Evolutionary conservation across 2,113 vertebrate species (phyloP).

Genomic region (Trogon melanurus): DNA sequence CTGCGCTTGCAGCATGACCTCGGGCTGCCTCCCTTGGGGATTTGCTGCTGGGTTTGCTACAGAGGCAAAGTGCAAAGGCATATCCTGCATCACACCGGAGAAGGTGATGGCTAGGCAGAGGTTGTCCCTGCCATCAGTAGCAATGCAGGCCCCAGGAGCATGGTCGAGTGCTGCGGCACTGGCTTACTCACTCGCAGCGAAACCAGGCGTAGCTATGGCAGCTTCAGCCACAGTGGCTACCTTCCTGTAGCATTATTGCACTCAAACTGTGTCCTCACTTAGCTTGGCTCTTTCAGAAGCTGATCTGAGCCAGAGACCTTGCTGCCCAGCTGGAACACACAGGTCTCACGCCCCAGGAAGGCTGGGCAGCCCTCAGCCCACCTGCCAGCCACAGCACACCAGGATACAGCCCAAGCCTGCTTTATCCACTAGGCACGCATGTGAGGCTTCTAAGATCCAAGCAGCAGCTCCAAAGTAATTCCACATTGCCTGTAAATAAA

Average conservation of each 20-base stretch:
- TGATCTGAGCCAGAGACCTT: background rate
- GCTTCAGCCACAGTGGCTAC: background rate
- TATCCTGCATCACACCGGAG: background rate
- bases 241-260: background rate
- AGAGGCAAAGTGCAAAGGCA: background rate
- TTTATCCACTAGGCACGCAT: background rate
- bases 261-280: background rate
- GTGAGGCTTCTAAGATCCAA: background rate
- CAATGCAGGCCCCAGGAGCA: background rate
- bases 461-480: background rate
- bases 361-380: background rate
- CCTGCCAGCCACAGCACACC: background rate
- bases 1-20: fast-evolving
- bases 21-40: background rate
- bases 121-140: background rate
- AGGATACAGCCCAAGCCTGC: background rate
- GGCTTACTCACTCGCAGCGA: fast-evolving
- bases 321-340: background rate
- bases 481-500: background rate
- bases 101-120: background rate
- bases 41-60: background rate
- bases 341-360: background rate
- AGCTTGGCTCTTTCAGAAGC: background rate
- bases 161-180: fast-evolving
- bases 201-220: background rate